phyloP scores from a whole-genome alignment of 2,797 vertebrate genomes.

The Sebastes oblongus region DNA sequence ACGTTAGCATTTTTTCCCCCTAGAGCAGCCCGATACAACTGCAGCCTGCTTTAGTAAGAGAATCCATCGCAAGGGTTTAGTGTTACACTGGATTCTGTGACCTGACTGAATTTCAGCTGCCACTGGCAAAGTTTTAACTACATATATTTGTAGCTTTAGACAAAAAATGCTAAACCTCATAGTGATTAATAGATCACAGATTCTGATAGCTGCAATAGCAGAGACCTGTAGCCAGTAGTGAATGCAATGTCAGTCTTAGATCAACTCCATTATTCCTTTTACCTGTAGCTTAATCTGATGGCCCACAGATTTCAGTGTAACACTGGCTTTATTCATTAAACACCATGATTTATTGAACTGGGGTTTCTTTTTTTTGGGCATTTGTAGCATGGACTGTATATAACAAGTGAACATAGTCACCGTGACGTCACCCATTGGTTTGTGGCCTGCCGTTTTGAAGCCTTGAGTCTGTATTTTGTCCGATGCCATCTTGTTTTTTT shows the following conservation, averaged over 20 bases:
- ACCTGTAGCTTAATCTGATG: not conserved
- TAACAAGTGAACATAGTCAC: no score
- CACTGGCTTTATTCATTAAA: not conserved
- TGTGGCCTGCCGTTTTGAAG: no score
- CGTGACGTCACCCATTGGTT: no score
- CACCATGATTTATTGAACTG: not conserved
- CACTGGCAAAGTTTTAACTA: not conserved
- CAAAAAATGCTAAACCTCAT: not conserved
- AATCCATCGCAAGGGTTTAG: not conserved
- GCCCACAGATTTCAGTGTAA: not conserved
- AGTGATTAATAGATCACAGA: not conserved
- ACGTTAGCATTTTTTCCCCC: not conserved
- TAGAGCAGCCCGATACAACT: not conserved
- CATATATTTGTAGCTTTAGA: not conserved
- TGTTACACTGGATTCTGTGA: not conserved
- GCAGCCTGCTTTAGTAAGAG: not conserved
- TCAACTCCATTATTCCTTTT: not conserved
- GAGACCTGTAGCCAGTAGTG: not conserved
- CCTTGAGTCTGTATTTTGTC: no score
- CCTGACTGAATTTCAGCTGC: not conserved
- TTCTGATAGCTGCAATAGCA: not conserved
- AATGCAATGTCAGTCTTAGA: not conserved
- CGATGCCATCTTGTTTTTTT: no score
- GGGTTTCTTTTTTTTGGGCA: not conserved
- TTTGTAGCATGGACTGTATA: not conserved